Evolutionary conservation across 2,888 invertebrate species (phyloP), one percentile per base, ranked within the genome.

Genomic region (Lathronympha strigana): DNA sequence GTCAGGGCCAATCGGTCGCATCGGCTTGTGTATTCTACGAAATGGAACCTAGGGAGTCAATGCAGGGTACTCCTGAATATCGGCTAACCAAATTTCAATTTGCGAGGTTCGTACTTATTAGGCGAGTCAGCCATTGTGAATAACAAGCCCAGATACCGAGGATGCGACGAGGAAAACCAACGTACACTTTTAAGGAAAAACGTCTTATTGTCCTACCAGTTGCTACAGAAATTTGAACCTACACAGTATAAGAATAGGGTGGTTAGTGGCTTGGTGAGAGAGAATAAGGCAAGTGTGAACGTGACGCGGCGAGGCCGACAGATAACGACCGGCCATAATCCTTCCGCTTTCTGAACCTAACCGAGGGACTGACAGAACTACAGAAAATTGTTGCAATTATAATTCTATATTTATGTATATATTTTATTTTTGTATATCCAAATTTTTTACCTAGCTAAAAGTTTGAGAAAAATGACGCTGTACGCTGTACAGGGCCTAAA

Each of bases 91-190:
- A n/a, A n/a, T n/a, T n/a, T n/a, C n/a, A n/a, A n/a, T n/a, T n/a
- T n/a, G n/a, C n/a, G n/a, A n/a, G n/a, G n/a, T n/a, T n/a, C n/a
- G n/a, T n/a, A n/a, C n/a, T n/a, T n/a, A n/a, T n/a, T n/a, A 38
- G 38, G 13, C 45, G 21, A 9, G 11, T 21, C 13, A 4, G 4
- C 13, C 6, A 9, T 19, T 21, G 47, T 2, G 23, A 23, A 23
- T 47, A 23, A 23, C 47, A 47, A 23, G 19, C 43, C 21, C 43
- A 43, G 21, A 57, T 31, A 57, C 57, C 57, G 57, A 57, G 49
- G 61, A 66, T 60, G 61, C 58, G 47, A 66, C 60, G 61, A 66
- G 64, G 64, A 64, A 64, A 64, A 64, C 60, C 58, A 64, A 36
- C 25, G 36, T 15, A n/a, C 36, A 13, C 11, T 11, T 33, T 15